phyloP scores from a whole-genome alignment of 2,113 vertebrate species.

The Leptocoma aspasia region DNA sequence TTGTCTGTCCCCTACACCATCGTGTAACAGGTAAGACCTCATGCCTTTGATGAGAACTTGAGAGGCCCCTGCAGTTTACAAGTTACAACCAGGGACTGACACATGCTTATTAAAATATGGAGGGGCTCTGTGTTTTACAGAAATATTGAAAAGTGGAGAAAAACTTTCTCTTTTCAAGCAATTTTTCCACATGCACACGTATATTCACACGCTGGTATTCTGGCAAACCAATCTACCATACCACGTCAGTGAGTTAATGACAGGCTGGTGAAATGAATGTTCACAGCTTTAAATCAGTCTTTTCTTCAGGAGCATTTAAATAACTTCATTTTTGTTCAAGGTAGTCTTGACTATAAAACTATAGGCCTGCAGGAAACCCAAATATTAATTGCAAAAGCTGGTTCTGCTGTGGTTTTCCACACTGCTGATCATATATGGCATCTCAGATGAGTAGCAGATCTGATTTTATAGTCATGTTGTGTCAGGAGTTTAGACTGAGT shows the following conservation, averaged over 20 bases:
- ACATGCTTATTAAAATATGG: neutral
- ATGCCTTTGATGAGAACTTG: neutral
- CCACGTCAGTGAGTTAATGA: neutral
- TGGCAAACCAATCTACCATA: neutral
- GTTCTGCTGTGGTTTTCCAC: neutral
- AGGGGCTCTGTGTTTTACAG: neutral
- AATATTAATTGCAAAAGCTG: neutral
- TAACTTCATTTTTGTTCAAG: neutral
- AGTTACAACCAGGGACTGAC: neutral
- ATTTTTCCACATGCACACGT: neutral
- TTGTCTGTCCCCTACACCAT: no score
- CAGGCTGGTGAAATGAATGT: neutral
- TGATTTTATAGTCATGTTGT: conserved; percentile 8
- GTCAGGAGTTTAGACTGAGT: neutral
- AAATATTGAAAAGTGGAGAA: neutral
- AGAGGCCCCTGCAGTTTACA: neutral
- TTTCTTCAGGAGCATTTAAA: neutral
- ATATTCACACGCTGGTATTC: neutral
- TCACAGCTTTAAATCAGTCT: neutral
- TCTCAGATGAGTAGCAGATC: neutral
- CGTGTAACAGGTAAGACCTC: neutral
- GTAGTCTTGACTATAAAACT: neutral
- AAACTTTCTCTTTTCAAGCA: neutral
- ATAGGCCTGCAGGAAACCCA: neutral
- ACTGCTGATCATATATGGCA: neutral